phyloP scores from a whole-genome alignment of 2,113 vertebrate species.

The Poecile atricapillus region DNA sequence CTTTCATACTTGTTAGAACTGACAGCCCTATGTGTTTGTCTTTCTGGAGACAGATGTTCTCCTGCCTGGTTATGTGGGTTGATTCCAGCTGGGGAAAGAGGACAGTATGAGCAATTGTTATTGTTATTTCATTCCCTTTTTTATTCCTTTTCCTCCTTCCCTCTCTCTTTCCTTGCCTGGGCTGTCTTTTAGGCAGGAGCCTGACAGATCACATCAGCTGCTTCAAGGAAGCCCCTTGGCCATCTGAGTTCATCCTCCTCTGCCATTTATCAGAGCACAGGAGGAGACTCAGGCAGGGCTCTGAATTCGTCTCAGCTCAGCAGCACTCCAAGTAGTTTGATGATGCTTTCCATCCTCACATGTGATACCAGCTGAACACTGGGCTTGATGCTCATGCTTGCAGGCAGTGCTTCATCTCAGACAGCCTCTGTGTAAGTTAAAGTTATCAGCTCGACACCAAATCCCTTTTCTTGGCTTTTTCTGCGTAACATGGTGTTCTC shows the following conservation, averaged over 20 bases:
- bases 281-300: not conserved
- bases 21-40: not conserved
- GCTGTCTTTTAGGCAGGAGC: not conserved
- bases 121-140: not conserved
- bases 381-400: not conserved
- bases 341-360: not conserved
- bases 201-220: not conserved
- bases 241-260: not conserved
- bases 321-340: not conserved
- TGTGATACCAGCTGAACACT: not conserved
- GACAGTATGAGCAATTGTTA: not conserved
- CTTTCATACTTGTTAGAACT: conserved; percentile 20
- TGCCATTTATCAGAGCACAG: not conserved
- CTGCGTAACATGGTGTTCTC: not conserved
- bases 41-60: conserved; percentile 35
- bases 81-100: conserved; percentile 10
- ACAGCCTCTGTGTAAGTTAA: not conserved
- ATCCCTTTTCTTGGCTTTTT: conserved; percentile 19
- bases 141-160: not conserved
- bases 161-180: not conserved
- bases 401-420: not conserved
- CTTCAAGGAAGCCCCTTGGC: conserved; percentile 44
- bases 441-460: not conserved
- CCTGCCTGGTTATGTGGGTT: not conserved
- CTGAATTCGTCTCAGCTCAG: not conserved